Evolutionary conservation across 2,888 invertebrate species (phyloP), one percentile per base, ranked within the genome.

Genomic region (Notodonta ziczac): DNA sequence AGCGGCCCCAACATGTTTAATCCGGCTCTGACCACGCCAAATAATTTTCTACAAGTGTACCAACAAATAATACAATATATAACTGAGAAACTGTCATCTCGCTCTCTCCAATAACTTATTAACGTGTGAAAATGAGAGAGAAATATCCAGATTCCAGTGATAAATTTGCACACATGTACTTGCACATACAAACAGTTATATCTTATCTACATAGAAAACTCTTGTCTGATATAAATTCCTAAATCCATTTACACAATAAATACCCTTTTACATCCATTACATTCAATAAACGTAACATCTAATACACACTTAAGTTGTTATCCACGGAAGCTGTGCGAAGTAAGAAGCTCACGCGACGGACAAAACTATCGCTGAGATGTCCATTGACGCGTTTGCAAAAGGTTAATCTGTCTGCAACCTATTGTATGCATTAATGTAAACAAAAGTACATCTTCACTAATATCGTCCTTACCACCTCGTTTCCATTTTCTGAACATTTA

Each of bases 241-340:
- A 59, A 44, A 57, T 63, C 67, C 58, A 72, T 72, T 61, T 63
- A 79, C 69, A 72, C 65, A 73, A 74, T 76, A 78, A 80, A 80
- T 80, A 80, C 78, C 80, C 77, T 78, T 74, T 77, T 73, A 73
- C 72, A 76, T 76, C 78, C 78, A 78, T 68, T 67, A 70, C 52
- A 66, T 61, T 61, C 51, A 51, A 24, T 51, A 48, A 70, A 65
- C 62, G 63, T 55, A 55, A 55, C 72, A 67, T 64, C 60, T 61
- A 67, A 55, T 51, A 61, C 56, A 61, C 58, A 57, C 40, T 24
- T 60, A 61, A 14, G 40, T 56, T 32, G 32, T 14, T 24, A 57
- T 59, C 54, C 39, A 59, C 54, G 53, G 35, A 48, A 51, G 12
- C 32, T 51, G 24, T 24, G 10, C 51, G 2, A 51, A 10, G 10